These are phyloP conservation scores for Sesamia nonagrioides DNA, from an alignment of 1,140 invertebrate species.

Conservation along the genomic window DNA sequence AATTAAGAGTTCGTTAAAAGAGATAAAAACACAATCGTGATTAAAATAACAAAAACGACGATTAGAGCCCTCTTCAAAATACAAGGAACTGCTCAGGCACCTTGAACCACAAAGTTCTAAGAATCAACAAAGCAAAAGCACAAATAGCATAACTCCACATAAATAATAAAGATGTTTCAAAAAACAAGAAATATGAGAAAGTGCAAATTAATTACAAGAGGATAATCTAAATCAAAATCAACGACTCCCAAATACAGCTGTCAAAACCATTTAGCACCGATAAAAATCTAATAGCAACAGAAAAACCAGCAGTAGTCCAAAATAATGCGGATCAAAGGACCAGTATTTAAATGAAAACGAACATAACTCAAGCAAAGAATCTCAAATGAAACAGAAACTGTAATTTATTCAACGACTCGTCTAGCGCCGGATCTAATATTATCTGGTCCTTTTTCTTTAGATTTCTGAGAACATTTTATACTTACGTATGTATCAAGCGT, in stretches of 20 bases:
- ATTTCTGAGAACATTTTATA: background rate
- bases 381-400: background rate
- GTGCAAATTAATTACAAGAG: background rate
- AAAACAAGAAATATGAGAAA: background rate
- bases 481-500: background rate
- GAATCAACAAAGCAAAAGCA: background rate
- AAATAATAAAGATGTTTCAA: background rate
- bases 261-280: background rate
- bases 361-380: background rate
- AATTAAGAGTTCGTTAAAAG: slow-evolving; percentile 7
- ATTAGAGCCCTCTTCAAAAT: slow-evolving; percentile 13
- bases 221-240: background rate
- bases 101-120: slow-evolving; percentile 12
- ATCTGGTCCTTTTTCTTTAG: slow-evolving; percentile 9
- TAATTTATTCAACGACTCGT: slow-evolving; percentile 48
- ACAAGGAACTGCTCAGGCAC: background rate
- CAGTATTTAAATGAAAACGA: slow-evolving; percentile 6
- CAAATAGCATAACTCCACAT: background rate
- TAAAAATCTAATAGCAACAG: background rate
- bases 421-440: slow-evolving; percentile 37
- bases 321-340: slow-evolving; percentile 7
- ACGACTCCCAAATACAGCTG: background rate
- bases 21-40: background rate
- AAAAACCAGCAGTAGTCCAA: background rate
- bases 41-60: slow-evolving; percentile 6